phyloP scores from a whole-genome alignment of 2,797 vertebrate species.

The Xerus rutilus region DNA sequence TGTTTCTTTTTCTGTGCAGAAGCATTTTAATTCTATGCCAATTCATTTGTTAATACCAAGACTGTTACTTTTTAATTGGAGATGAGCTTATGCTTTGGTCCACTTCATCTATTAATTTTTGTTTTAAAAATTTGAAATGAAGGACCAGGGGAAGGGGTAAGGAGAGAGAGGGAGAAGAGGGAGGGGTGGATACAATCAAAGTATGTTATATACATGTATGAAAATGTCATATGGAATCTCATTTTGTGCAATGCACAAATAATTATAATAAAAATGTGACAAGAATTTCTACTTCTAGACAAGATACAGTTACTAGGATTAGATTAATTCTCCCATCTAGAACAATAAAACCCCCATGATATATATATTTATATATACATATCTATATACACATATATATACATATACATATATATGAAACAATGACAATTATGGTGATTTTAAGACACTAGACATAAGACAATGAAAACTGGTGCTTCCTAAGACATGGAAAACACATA shows the following conservation, averaged over 20 bases:
- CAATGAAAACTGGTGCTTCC: neutral
- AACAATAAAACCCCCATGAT: neutral
- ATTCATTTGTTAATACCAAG: neutral
- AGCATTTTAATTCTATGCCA: too few species aligned
- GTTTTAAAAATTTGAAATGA: conserved; percentile 46
- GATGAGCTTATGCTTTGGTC: neutral
- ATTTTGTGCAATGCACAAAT: too few species aligned
- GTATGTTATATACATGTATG: too few species aligned
- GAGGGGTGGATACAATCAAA: too few species aligned
- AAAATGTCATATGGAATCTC: too few species aligned
- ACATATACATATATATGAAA: neutral
- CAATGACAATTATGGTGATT: neutral
- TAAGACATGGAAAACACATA: neutral
- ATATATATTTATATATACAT: neutral
- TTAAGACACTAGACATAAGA: conserved; percentile 34
- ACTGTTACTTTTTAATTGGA: conserved; percentile 24
- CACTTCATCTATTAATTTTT: neutral
- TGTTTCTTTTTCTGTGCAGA: too few species aligned
- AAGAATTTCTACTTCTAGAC: conserved; percentile 24
- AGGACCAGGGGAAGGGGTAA: too few species aligned
- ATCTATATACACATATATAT: neutral
- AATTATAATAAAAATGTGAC: neutral
- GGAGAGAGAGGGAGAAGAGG: too few species aligned
- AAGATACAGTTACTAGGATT: conserved; percentile 36
- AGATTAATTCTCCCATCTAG: neutral